Evolutionary conservation across 2,797 vertebrate species (phyloP).

Genomic region (Momotus momota): DNA sequence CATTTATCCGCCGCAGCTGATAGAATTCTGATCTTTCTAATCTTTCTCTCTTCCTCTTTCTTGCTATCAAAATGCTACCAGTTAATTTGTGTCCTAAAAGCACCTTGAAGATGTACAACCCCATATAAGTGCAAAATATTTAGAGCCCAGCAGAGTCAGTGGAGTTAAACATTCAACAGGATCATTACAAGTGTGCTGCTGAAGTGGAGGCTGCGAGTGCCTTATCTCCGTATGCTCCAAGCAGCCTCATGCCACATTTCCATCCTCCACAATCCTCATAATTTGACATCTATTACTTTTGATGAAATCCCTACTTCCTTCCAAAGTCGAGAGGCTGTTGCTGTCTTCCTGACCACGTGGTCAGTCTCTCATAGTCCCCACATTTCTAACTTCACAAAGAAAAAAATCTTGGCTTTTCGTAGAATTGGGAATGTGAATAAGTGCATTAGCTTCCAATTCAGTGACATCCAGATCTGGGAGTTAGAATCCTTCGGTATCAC

Average conservation of each 20-base stretch:
- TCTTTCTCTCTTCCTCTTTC: not conserved
- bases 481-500: not conserved
- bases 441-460: not conserved
- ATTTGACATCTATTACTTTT: not conserved
- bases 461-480: not conserved
- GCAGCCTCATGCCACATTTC: not conserved
- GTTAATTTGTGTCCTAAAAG: not conserved
- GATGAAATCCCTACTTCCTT: not conserved
- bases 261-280: not conserved
- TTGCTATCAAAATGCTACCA: not conserved
- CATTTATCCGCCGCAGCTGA: not conserved
- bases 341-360: not conserved
- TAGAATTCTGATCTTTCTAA: not conserved
- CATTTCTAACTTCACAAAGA: not conserved
- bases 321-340: not conserved
- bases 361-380: not conserved
- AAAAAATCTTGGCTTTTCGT: not conserved
- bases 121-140: not conserved
- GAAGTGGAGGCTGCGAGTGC: not conserved
- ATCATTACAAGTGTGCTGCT: not conserved
- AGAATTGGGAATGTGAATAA: not conserved
- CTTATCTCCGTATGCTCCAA: not conserved
- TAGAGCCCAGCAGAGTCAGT: not conserved
- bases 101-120: not conserved
- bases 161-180: not conserved